phyloP scores from a whole-genome alignment of 2,113 vertebrate species.

The Clarias macrocephalus region DNA sequence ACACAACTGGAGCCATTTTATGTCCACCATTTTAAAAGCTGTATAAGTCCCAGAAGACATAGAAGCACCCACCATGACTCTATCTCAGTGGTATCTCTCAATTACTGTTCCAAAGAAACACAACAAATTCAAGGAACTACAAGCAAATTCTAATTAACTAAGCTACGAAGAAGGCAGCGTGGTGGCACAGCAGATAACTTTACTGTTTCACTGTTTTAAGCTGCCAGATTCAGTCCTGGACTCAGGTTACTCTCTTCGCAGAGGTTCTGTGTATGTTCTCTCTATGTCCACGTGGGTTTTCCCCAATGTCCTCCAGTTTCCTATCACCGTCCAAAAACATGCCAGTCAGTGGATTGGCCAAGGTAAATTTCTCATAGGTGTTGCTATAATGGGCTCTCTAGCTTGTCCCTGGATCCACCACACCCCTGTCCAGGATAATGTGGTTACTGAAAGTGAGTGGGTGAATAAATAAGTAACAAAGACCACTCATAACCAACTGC shows the following conservation, averaged over 20 bases:
- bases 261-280: not conserved
- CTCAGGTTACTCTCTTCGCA: not conserved
- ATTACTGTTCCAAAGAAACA: not conserved
- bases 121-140: constrained; percentile 3
- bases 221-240: not conserved
- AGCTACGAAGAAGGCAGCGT: not conserved
- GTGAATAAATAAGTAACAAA: not conserved
- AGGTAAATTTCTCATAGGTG: not conserved
- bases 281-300: not conserved
- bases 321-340: not conserved
- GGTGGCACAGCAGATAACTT: not conserved
- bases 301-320: not conserved
- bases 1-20: constrained; percentile 35
- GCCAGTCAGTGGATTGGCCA: not conserved
- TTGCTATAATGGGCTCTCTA: not conserved
- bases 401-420: not conserved
- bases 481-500: not conserved
- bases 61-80: not conserved
- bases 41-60: constrained; percentile 9
- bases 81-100: constrained; percentile 14
- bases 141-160: constrained; percentile 20
- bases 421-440: not conserved
- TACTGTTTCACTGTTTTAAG: not conserved
- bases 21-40: constrained; percentile 23
- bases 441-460: not conserved